A percentile compares a stretch with the other conserved stretches of the same genome.
phyloP scores from a whole-genome alignment of 2,888 invertebrate genomes.

The Drosophila eohydei region DNA sequence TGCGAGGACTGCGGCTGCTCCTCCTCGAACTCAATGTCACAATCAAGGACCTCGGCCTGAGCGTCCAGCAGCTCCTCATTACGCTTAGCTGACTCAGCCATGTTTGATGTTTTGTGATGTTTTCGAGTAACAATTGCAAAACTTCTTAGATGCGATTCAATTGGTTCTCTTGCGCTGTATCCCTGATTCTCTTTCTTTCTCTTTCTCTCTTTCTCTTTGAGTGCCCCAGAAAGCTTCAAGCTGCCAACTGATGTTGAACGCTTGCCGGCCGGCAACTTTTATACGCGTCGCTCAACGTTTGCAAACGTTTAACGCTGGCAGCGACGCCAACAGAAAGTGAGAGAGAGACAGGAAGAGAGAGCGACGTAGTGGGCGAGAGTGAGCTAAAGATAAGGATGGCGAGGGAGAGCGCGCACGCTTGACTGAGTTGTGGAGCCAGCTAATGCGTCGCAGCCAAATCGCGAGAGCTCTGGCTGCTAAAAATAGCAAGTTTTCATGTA shows the following conservation, averaged over 20 bases:
- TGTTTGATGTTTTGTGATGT: constrained; percentile 20
- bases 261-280: constrained; percentile 71
- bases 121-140: neutral
- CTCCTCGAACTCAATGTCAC: constrained; percentile 37
- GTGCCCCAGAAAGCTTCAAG: constrained; percentile 40
- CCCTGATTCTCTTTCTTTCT: neutral
- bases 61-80: constrained; percentile 28
- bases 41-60: constrained; percentile 43
- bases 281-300: constrained; percentile 50
- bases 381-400: neutral
- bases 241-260: constrained; percentile 56
- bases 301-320: constrained; percentile 49
- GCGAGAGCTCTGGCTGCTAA: constrained; percentile 12
- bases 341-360: neutral
- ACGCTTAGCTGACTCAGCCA: constrained; percentile 49
- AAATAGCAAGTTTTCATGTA: constrained; percentile 19
- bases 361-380: neutral
- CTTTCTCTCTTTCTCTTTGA: neutral
- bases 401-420: constrained; percentile 17
- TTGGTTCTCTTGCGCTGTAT: neutral
- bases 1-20: constrained; percentile 36
- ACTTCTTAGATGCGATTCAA: neutral
- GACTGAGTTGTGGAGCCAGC: neutral
- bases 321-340: constrained; percentile 6
- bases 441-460: constrained; percentile 11